Base-by-base conservation (phyloP, 2,797 vertebrate species). In the Cirrhinus molitorella region DNA sequence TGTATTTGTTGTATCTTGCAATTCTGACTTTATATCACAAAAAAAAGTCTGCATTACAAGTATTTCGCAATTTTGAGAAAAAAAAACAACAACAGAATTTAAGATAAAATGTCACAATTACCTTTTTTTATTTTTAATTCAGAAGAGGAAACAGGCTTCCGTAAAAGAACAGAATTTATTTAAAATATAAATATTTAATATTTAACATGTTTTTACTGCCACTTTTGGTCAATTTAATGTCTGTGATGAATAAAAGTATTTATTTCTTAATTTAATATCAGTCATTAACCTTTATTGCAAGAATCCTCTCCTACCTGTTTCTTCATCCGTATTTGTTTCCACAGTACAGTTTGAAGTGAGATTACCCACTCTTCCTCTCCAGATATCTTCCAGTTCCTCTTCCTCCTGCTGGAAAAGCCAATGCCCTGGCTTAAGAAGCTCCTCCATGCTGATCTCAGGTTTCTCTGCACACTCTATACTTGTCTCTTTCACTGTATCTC, bases 321-420 rank as follows among this genome's bases (percentile, higher is more conserved):
- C 63, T 17, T 79, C 57, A 63, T 63, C 79, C 17, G 45, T 84
- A 67, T 77, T 40, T 47, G 28, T 57, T 40, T 84, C 79, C 19
- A 25, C 31, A 53, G 25, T 23, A 51, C 53, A 71, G 45, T 66
- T 55, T 45, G 25, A 55, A 72, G 78, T 37, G 9, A 68, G 14
- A 28, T 76, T 51, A 31, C 72, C 71, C 53, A 66, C 37, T 74
- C 14, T 83, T 21, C 85, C 80, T 43, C 89, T 93, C 95, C 95
- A 96, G 83, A 96, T 96, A 79, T 94, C 94, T 83, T 95, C 92
- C 73, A 96, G 90, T 85, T 96, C 95, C 76, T 94, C 93, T 70
- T 96, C 95, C 63, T 95, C 95, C 73, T 95, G 93, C 82, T 95
- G 94, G 85, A 96, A 94, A 81, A 94, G 89, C 88, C 91, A 49